These are phyloP conservation scores for Axis porcinus DNA, from an alignment of 2,113 vertebrate genomes.

Conservation along the genomic window DNA sequence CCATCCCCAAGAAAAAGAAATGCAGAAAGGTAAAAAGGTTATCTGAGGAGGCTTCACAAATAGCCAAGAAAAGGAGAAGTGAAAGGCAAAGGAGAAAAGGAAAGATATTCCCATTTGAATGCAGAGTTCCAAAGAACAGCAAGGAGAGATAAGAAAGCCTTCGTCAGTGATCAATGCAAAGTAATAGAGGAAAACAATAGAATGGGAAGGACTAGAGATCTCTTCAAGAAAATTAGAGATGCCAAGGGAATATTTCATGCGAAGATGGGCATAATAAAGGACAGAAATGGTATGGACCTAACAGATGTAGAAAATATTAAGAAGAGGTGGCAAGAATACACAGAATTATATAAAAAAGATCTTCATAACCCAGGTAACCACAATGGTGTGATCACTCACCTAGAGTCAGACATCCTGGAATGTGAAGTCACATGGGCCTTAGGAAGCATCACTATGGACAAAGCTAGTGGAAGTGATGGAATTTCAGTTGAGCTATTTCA, in stretches of 20 bases:
- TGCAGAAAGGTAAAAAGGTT: background rate
- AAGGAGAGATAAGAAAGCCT: background rate
- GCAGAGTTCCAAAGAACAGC: background rate
- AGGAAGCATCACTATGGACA: background rate
- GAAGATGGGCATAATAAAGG: background rate
- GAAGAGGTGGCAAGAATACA: background rate
- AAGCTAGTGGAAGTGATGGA: background rate
- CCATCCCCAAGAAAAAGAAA: background rate
- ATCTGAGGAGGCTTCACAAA: background rate
- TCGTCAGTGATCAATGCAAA: background rate
- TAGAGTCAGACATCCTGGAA: background rate
- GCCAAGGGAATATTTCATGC: background rate
- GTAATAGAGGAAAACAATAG: background rate
- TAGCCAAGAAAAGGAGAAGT: background rate
- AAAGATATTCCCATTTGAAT: background rate
- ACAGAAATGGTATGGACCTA: background rate
- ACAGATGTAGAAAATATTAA: background rate
- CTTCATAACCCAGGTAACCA: background rate
- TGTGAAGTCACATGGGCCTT: background rate
- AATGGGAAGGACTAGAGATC: background rate
- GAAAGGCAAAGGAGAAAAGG: background rate
- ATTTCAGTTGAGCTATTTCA: background rate
- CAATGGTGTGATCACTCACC: background rate
- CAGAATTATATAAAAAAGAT: background rate
- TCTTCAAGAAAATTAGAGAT: background rate